A percentile compares a stretch with the other conserved stretches of the same genome.
phyloP scores from a whole-genome alignment of 2,888 invertebrate species.

The Sarcophaga variegata region DNA sequence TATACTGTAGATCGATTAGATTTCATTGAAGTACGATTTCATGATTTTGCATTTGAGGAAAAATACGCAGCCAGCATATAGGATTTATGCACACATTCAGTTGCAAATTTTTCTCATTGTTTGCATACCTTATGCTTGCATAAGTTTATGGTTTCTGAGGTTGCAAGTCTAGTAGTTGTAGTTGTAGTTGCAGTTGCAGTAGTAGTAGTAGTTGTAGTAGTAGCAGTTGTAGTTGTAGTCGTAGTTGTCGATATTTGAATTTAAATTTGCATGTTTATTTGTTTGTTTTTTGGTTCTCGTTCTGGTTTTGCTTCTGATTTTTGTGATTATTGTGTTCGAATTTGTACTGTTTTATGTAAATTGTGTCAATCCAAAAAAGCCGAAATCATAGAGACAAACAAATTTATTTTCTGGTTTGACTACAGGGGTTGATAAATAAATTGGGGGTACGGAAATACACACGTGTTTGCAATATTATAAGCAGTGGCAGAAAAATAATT shows the following conservation, averaged over 20 bases:
- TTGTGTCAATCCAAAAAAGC: constrained; percentile 35
- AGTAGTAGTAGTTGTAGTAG: neutral
- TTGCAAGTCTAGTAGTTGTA: neutral
- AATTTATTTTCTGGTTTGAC: neutral
- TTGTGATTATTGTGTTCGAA: constrained; percentile 38
- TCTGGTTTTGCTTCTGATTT: neutral
- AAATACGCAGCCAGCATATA: too few species aligned
- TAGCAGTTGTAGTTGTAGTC: neutral
- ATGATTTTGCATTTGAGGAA: too few species aligned
- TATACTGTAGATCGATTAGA: too few species aligned
- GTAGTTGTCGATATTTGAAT: constrained; percentile 9
- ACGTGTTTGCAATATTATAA: neutral
- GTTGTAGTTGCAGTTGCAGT: neutral
- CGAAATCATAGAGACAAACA: constrained; percentile 46
- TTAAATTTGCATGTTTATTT: constrained; percentile 28
- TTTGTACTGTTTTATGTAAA: constrained; percentile 44
- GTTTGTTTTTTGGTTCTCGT: neutral
- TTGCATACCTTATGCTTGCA: constrained; percentile 10
- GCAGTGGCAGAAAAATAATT: too few species aligned
- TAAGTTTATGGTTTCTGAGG: constrained; percentile 29
- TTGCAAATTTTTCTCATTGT: neutral
- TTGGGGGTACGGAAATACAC: neutral
- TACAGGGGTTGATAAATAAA: neutral
- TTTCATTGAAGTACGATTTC: too few species aligned
- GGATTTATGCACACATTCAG: neutral